A percentile compares a stretch with the other conserved stretches of the same genome.
Evolutionary conservation across 2,888 invertebrate species (phyloP).

Genomic region (Rhagonycha fulva): DNA sequence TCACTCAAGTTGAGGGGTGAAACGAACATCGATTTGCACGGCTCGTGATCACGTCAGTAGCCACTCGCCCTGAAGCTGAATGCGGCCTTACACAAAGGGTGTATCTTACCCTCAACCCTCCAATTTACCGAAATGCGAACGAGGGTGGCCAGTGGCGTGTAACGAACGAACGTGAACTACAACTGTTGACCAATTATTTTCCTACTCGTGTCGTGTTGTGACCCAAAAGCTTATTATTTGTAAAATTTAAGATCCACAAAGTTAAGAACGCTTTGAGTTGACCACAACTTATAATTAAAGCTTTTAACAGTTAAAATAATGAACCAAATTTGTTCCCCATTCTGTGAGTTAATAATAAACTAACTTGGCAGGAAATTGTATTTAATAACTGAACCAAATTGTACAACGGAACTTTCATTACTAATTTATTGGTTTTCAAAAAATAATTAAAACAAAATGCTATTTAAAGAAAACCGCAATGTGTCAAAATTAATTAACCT

Average conservation of each 20-base stretch:
- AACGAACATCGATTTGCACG: slow-evolving; percentile 55
- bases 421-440: not conserved
- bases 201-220: slow-evolving; percentile 14
- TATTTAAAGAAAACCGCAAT: not conserved
- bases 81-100: slow-evolving; percentile 48
- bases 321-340: not conserved
- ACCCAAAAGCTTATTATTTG: slow-evolving; percentile 23
- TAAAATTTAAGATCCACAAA: slow-evolving; percentile 5
- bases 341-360: not conserved
- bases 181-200: slow-evolving; percentile 32
- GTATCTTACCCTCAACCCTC: slow-evolving; percentile 30
- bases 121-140: slow-evolving; percentile 27
- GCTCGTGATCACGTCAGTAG: slow-evolving; percentile 54
- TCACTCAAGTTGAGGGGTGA: slow-evolving; percentile 44
- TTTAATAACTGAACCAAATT: not conserved
- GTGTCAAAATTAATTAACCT: not conserved
- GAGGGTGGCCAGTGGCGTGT: slow-evolving; percentile 42
- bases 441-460: not conserved
- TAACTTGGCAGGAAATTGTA: not conserved
- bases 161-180: slow-evolving; percentile 40
- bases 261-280: not conserved
- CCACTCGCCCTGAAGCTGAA: slow-evolving; percentile 50
- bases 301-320: not conserved
- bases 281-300: not conserved
- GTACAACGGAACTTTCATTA: not conserved